These are phyloP conservation scores for Anaspis maculata DNA, from an alignment of 2,888 invertebrate genomes.

Conservation along the genomic window DNA sequence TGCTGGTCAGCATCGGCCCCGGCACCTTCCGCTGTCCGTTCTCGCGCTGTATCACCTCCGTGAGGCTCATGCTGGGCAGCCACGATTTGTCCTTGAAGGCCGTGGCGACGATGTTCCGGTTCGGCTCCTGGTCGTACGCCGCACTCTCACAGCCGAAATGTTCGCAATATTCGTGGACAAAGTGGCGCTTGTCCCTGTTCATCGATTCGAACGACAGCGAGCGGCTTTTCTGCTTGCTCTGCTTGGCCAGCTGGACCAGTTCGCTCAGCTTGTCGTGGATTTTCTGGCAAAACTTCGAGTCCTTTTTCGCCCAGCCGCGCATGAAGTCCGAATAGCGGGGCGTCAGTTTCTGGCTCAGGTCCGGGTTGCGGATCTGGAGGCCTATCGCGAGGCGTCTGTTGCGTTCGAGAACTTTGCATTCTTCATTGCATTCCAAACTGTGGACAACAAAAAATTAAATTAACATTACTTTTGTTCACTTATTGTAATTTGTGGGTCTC, in stretches of 20 bases:
- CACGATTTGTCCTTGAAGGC: slow-evolving; percentile 67
- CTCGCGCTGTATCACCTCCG: slow-evolving; percentile 74
- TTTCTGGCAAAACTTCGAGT: slow-evolving; percentile 69
- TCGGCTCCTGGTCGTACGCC: slow-evolving; percentile 92
- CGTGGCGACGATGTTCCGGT: slow-evolving; percentile 90
- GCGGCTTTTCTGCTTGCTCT: slow-evolving; percentile 50
- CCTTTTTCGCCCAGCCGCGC: slow-evolving; percentile 72
- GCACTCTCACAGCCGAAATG: slow-evolving; percentile 91
- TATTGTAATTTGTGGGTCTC: too few relatives aligned
- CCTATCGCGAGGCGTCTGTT: slow-evolving; percentile 85
- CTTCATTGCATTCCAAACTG: slow-evolving; percentile 87
- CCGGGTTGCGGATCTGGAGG: slow-evolving; percentile 87
- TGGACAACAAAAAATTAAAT: slow-evolving; percentile 16
- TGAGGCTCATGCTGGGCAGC: slow-evolving; percentile 79
- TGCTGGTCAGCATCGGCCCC: slow-evolving; percentile 47
- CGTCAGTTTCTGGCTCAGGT: slow-evolving; percentile 67
- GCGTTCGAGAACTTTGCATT: slow-evolving; percentile 80
- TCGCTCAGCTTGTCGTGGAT: slow-evolving; percentile 79
- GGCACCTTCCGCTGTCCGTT: slow-evolving; percentile 72
- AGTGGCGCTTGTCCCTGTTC: slow-evolving; percentile 86
- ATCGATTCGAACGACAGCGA: slow-evolving; percentile 82
- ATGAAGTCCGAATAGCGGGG: slow-evolving; percentile 84
- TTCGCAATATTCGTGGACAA: slow-evolving; percentile 90
- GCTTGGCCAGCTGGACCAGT: slow-evolving; percentile 79
- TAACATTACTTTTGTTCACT: too few relatives aligned